Conservation (phyloP, 2,113 vertebrate species). For the Pampusana beccarii region DNA sequence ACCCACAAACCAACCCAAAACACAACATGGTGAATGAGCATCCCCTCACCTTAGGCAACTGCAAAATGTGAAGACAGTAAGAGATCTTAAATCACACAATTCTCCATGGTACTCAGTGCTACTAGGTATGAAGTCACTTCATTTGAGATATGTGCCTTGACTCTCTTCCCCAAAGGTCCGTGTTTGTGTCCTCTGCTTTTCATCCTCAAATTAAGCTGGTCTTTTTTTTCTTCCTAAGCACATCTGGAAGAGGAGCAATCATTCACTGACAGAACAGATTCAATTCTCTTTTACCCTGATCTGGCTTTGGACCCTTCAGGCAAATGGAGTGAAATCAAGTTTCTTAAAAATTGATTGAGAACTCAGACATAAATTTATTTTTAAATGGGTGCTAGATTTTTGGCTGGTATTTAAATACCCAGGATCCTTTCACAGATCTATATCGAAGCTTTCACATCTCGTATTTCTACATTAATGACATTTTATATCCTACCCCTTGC, state of each 20-base stretch:
- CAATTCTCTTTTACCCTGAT: neutral
- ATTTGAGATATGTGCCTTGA: neutral
- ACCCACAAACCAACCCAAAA: too few species aligned
- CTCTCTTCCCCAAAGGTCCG: neutral
- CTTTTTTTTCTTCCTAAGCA: neutral
- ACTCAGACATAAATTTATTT: neutral
- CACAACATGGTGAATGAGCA: neutral
- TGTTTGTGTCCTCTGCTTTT: neutral
- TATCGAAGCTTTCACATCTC: slow-evolving; percentile 10
- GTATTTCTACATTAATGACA: slow-evolving; percentile 6
- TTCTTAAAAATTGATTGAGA: neutral
- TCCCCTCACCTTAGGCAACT: neutral
- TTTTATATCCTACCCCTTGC: neutral
- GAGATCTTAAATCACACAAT: neutral
- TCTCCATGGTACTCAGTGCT: neutral
- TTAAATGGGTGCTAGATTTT: neutral
- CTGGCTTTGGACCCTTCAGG: neutral
- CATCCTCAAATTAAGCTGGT: neutral
- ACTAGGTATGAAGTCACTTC: neutral
- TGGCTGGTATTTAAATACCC: neutral
- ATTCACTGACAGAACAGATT: neutral
- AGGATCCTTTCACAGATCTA: neutral
- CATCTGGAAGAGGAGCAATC: neutral
- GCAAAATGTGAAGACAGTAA: neutral
- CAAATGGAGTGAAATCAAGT: neutral